Base-by-base conservation (phyloP, 2,888 invertebrate species). In the Piscicola geometra region DNA sequence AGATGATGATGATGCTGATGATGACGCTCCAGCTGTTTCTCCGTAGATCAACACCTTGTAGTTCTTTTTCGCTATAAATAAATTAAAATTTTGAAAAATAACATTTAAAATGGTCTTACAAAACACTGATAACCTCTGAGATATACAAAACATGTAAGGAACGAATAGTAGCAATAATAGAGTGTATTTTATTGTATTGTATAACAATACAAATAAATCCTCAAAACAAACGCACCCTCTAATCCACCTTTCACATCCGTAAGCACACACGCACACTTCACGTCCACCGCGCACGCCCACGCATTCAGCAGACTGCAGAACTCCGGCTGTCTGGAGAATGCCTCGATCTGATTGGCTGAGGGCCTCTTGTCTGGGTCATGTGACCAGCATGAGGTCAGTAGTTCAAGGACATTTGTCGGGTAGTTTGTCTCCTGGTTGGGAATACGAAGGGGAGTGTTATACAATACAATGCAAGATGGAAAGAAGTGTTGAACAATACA, bases 361-460 rank as follows among this genome's bases (percentile, higher is more conserved):
- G 98, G 98, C 9, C 99, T 89, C 82, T 91, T 91, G 82, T 89
- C 84, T 0, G 89, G 88, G 66, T 87, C 86, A 75, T 94, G 93
- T 21, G 92, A 90, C 99, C 98, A 99, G 85, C 97, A 97, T 12
- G 93, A 89, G 0, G 94, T 93, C 94, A 99, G 96, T 71, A 94
- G 88, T 86, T 98, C 98, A 75, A 99, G 87, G 83, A 95, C 90
- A 84, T 93, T 92, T 32, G 84, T 83, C 1, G 87, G 87, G 74
- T 83, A 85, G 5, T 82, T 78, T 32, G 86, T 80, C 71, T 86
- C 87, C 85, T 86, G 78, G 41, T 78, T 75, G 41, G 15, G 15
- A 41, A 41, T 41, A 41, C n/a, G n/a, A n/a, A n/a, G n/a, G n/a
- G n/a, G n/a, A n/a, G n/a, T n/a, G n/a, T n/a, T n/a, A n/a, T n/a